Evolutionary conservation across 1,140 invertebrate species (phyloP).

Genomic region (Berghia stephanieae): DNA sequence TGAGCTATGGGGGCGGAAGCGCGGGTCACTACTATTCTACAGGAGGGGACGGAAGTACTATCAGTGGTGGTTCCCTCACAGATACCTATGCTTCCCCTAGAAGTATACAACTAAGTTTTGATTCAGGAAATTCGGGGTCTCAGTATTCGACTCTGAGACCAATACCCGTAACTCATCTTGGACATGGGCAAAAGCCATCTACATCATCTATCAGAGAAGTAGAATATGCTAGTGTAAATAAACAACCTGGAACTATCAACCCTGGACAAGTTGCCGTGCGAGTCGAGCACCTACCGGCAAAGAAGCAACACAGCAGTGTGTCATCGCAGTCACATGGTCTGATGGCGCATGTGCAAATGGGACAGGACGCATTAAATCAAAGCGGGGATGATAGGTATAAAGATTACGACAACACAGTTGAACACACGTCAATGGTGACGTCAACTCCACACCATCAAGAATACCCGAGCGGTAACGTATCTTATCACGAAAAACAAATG

Average conservation of each 20-base stretch:
- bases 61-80: background rate
- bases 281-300: background rate
- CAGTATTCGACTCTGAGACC: conserved; percentile 25
- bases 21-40: background rate
- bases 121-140: background rate
- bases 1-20: background rate
- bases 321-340: background rate
- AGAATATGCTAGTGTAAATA: conserved; percentile 27
- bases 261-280: background rate
- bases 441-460: background rate
- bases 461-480: too few species aligned
- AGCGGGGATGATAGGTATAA: too few species aligned
- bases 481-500: conserved; percentile 27
- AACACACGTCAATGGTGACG: conserved; percentile 47
- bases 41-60: conserved; percentile 5
- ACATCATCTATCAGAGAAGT: conserved; percentile 24
- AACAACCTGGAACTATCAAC: background rate
- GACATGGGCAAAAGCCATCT: background rate
- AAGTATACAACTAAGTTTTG: background rate
- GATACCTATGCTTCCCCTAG: conserved; percentile 18
- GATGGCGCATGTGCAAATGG: background rate
- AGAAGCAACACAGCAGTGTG: conserved; percentile 10
- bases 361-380: conserved; percentile 9
- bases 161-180: conserved; percentile 18
- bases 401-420: conserved; percentile 58